Evolutionary conservation across 2,888 invertebrate genomes (phyloP).

Genomic region (Stenotaenia linearis): DNA sequence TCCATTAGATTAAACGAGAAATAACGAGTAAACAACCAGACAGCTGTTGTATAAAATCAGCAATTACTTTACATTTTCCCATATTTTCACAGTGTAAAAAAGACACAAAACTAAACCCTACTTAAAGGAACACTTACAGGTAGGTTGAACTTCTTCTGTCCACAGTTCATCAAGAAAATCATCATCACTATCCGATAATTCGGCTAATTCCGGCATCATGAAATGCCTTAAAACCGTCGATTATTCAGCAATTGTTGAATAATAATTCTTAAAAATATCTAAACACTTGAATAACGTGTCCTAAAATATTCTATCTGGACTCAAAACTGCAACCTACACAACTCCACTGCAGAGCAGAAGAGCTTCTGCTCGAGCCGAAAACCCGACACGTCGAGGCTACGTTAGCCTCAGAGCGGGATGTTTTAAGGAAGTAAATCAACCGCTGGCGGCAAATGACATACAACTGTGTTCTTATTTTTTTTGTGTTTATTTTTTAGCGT

Average conservation of each 20-base stretch:
- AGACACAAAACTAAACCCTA: too few species aligned
- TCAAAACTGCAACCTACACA: not conserved
- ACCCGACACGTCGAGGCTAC: not conserved
- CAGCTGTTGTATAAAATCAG: too few species aligned
- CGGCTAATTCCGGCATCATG: not conserved
- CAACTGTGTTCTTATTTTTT: not conserved
- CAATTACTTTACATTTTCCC: too few species aligned
- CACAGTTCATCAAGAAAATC: not conserved
- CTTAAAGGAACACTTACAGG: not conserved
- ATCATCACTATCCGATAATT: not conserved
- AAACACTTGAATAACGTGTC: not conserved
- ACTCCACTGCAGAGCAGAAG: not conserved
- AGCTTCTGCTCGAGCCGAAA: not conserved
- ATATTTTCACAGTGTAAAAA: too few species aligned
- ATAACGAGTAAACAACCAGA: too few species aligned
- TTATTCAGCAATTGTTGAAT: not conserved
- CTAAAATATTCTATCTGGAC: not conserved
- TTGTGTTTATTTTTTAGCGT: not conserved
- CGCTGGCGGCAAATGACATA: not conserved
- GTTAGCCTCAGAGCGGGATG: not conserved
- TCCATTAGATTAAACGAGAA: not conserved
- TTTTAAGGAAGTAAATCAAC: not conserved
- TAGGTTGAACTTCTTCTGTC: not conserved
- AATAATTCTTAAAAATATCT: not conserved
- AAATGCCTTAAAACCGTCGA: not conserved